A percentile compares a stretch with the other conserved stretches of the same genome.
Evolutionary conservation across 2,113 vertebrate genomes (phyloP).

Genomic region (Bettongia penicillata): DNA sequence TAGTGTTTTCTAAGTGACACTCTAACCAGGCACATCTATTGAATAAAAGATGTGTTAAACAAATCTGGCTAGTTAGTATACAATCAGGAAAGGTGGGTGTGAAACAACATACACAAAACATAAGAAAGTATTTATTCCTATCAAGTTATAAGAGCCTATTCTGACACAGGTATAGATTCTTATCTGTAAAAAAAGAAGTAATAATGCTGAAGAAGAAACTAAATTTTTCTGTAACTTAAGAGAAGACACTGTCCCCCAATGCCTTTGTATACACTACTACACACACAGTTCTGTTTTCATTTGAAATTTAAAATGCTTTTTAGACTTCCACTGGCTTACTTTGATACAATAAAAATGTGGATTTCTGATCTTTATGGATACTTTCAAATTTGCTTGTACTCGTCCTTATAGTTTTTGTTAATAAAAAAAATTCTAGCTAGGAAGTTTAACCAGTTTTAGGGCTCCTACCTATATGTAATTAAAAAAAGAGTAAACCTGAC

Average conservation of each 20-base stretch:
- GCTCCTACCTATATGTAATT: conserved; percentile 70
- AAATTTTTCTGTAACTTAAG: not conserved
- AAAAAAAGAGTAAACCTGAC: conserved; percentile 67
- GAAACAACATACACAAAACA: not conserved
- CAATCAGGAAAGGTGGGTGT: not conserved
- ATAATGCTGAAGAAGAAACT: not conserved
- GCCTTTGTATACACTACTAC: not conserved
- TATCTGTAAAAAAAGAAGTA: too few relatives aligned
- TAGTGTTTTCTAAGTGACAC: not conserved
- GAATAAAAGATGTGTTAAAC: not conserved
- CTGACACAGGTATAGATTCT: not conserved
- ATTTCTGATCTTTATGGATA: not conserved
- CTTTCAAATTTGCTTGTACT: not conserved
- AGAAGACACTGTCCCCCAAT: not conserved
- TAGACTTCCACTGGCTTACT: not conserved
- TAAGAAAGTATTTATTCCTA: not conserved
- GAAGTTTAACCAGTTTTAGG: conserved; percentile 26
- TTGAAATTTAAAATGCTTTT: not conserved
- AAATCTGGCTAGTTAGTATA: not conserved
- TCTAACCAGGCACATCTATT: not conserved
- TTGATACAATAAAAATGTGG: not conserved
- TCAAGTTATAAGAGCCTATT: not conserved
- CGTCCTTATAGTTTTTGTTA: not conserved
- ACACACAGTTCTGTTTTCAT: not conserved
- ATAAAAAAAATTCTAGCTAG: not conserved